These are phyloP conservation scores for Pheosia tremula DNA, from an alignment of 2,888 invertebrate genomes.

Conservation along the genomic window DNA sequence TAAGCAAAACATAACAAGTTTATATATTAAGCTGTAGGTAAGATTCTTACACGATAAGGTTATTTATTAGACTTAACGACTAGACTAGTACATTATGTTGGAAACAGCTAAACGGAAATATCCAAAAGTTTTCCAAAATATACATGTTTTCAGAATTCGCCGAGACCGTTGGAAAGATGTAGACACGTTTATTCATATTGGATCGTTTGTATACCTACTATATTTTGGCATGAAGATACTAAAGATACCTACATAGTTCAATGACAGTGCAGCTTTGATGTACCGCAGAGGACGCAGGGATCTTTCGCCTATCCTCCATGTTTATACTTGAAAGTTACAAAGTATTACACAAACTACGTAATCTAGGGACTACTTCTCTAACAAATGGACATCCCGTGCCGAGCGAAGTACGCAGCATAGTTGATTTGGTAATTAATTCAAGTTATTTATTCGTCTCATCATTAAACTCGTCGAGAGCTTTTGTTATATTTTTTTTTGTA, in stretches of 20 bases:
- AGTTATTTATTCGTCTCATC: constrained; percentile 47
- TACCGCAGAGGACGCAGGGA: not conserved
- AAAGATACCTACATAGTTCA: constrained; percentile 28
- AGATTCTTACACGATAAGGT: constrained; percentile 52
- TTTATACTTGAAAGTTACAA: constrained; percentile 34
- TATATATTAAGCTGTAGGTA: constrained; percentile 62
- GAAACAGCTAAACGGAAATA: constrained; percentile 72
- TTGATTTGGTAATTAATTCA: constrained; percentile 28
- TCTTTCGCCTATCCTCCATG: too few species aligned
- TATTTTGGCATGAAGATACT: constrained; percentile 55
- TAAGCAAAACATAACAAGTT: constrained; percentile 60
- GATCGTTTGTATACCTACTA: constrained; percentile 36
- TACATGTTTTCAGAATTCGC: constrained; percentile 61
- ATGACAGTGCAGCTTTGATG: constrained; percentile 21
- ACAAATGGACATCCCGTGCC: constrained; percentile 45
- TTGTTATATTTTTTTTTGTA: constrained; percentile 6
- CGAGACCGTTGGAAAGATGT: constrained; percentile 55
- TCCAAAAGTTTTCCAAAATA: constrained; percentile 78
- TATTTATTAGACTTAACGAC: constrained; percentile 46
- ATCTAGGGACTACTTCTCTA: constrained; percentile 48
- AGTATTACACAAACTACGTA: constrained; percentile 46
- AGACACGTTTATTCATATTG: constrained; percentile 41
- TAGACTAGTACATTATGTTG: constrained; percentile 55
- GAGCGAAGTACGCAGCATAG: constrained; percentile 38
- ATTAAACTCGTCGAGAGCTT: constrained; percentile 36